These are phyloP conservation scores for Corydoras maculifer DNA, from an alignment of 2,113 vertebrate species.

Conservation along the genomic window DNA sequence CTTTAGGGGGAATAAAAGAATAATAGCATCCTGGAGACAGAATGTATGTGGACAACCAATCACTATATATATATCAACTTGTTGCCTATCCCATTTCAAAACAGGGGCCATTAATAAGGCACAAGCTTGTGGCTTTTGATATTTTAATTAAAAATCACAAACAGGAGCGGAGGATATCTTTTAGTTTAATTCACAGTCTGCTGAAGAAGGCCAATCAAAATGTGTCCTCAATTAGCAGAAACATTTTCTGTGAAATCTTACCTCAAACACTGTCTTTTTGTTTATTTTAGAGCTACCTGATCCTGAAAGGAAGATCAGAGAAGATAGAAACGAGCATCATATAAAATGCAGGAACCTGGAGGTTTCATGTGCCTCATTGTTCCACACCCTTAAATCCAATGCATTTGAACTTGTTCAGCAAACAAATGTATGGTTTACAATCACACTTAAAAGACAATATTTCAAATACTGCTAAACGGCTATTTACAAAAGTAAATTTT, in stretches of 20 bases:
- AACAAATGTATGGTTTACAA: no score
- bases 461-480: no score
- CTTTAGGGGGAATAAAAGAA: no score
- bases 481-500: no score
- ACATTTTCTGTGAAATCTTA: constrained; percentile 28
- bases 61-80: no score
- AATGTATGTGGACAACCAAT: no score
- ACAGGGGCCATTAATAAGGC: no score
- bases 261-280: constrained; percentile 31
- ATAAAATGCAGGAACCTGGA: constrained; percentile 56
- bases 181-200: constrained; percentile 18
- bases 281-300: constrained; percentile 49
- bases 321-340: constrained; percentile 51
- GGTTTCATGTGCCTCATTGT: constrained; percentile 42
- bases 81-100: no score
- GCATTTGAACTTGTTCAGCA: no score
- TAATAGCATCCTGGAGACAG: no score
- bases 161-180: neutral
- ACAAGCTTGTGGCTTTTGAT: no score
- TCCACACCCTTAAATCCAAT: neutral
- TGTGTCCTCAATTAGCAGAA: constrained; percentile 23
- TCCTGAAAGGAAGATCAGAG: constrained; percentile 33
- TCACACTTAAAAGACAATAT: no score
- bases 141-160: neutral
- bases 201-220: constrained; percentile 32